These are phyloP conservation scores for Sphaerophoria rueppellii DNA, from an alignment of 2,888 invertebrate genomes.

Conservation along the genomic window DNA sequence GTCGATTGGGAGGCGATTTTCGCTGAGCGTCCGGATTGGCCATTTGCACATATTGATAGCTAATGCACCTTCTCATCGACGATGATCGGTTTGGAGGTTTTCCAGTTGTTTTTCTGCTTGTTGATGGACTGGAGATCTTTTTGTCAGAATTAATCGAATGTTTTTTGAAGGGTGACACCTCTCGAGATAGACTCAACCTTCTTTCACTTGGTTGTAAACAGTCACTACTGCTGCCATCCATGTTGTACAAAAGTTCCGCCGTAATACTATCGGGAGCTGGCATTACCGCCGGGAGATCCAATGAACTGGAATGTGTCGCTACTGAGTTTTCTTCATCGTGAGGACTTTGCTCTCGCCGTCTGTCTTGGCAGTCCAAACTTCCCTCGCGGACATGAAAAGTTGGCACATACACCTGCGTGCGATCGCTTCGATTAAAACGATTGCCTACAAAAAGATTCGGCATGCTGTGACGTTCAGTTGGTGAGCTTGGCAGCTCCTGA, in stretches of 20 bases:
- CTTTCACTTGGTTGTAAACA: slow-evolving; percentile 75
- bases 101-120: slow-evolving; percentile 36
- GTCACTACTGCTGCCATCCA: slow-evolving; percentile 79
- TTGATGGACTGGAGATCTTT: slow-evolving; percentile 74
- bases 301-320: slow-evolving; percentile 84
- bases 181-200: slow-evolving; percentile 76
- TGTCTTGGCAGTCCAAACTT: slow-evolving; percentile 76
- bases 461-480: slow-evolving; percentile 85
- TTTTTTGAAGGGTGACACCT: slow-evolving; percentile 80
- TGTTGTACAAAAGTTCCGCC: slow-evolving; percentile 84
- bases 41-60: slow-evolving; percentile 82
- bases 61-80: slow-evolving; percentile 83
- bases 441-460: slow-evolving; percentile 86
- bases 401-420: slow-evolving; percentile 84
- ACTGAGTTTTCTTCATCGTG: slow-evolving; percentile 76
- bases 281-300: slow-evolving; percentile 83
- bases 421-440: slow-evolving; percentile 84
- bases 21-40: slow-evolving; percentile 64
- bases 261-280: slow-evolving; percentile 84
- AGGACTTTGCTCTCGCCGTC: slow-evolving; percentile 9
- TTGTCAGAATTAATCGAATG: slow-evolving; percentile 86
- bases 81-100: slow-evolving; percentile 72
- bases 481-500: slow-evolving; percentile 75
- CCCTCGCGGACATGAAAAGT: slow-evolving; percentile 81
- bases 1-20: slow-evolving; percentile 53